Percentiles rank a stretch among this genome's conserved stretches.
Conservation (phyloP, 2,888 invertebrate genomes). For the Ochlodes sylvanus region DNA sequence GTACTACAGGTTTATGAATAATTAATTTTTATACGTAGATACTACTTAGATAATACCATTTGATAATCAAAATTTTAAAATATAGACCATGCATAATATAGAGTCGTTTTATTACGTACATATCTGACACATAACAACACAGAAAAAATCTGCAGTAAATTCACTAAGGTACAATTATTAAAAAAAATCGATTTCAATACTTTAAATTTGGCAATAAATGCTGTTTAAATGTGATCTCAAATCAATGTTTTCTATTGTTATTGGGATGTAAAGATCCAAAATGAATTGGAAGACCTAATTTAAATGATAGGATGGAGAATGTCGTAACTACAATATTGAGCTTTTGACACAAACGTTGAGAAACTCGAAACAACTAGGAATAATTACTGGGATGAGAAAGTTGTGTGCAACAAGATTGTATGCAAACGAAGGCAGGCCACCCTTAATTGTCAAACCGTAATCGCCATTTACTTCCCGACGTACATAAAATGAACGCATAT, state of each 20-base stretch:
- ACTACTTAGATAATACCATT: not conserved
- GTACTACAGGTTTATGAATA: not conserved
- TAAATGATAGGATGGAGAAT: slow-evolving; percentile 42
- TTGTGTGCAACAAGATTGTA: slow-evolving; percentile 47
- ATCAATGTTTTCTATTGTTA: not conserved
- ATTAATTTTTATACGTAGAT: not conserved
- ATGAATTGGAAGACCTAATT: slow-evolving; percentile 57
- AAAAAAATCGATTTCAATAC: slow-evolving; percentile 26
- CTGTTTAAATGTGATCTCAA: slow-evolving; percentile 41
- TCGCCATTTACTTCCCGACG: slow-evolving; percentile 7
- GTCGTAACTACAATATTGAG: slow-evolving; percentile 68
- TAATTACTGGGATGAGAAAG: slow-evolving; percentile 63
- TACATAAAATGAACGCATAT: too few relatives aligned
- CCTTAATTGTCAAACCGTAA: slow-evolving; percentile 17
- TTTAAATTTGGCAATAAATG: slow-evolving; percentile 51
- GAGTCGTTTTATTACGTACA: not conserved
- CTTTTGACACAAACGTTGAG: slow-evolving; percentile 72
- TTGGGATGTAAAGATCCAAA: slow-evolving; percentile 45
- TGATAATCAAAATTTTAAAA: slow-evolving; percentile 5
- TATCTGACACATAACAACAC: slow-evolving; percentile 4
- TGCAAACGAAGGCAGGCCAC: slow-evolving; percentile 43
- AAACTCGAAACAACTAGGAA: slow-evolving; percentile 63
- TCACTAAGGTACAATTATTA: not conserved
- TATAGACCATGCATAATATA: not conserved
- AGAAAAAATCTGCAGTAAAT: slow-evolving; percentile 2